These are phyloP conservation scores for Apamea anceps DNA, from an alignment of 2,888 invertebrate species.

Conservation along the genomic window DNA sequence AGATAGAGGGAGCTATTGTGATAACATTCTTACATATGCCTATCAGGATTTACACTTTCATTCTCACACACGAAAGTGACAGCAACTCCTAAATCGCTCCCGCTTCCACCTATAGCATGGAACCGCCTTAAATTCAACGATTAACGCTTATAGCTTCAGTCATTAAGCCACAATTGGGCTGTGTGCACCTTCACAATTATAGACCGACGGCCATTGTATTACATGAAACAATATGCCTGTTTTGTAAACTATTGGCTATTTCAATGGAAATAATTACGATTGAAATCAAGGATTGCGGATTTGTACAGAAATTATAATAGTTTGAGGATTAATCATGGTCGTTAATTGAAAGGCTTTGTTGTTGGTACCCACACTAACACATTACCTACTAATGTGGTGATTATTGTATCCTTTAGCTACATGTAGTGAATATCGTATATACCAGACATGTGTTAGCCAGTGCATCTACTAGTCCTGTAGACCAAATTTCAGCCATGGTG, in stretches of 20 bases:
- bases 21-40: not conserved
- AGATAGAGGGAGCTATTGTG: not conserved
- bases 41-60: not conserved
- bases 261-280: constrained; percentile 56
- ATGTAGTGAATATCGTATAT: not conserved
- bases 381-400: not conserved
- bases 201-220: constrained; percentile 73
- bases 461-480: not conserved
- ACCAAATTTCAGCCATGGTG: not conserved
- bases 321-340: constrained; percentile 40
- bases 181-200: constrained; percentile 80
- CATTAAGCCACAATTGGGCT: constrained; percentile 85
- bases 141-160: constrained; percentile 85
- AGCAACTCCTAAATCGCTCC: not conserved
- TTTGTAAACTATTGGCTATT: constrained; percentile 47
- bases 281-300: constrained; percentile 55
- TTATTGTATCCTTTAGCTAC: not conserved
- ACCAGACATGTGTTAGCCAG: not conserved
- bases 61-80: constrained; percentile 24
- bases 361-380: not conserved
- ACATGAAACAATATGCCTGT: constrained; percentile 63
- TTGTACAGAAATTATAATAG: constrained; percentile 41
- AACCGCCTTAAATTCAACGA: constrained; percentile 74
- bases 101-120: constrained; percentile 67
- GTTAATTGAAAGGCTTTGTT: constrained; percentile 21